Evolutionary conservation across 2,888 invertebrate genomes (phyloP).

Genomic region (Nezara viridula): DNA sequence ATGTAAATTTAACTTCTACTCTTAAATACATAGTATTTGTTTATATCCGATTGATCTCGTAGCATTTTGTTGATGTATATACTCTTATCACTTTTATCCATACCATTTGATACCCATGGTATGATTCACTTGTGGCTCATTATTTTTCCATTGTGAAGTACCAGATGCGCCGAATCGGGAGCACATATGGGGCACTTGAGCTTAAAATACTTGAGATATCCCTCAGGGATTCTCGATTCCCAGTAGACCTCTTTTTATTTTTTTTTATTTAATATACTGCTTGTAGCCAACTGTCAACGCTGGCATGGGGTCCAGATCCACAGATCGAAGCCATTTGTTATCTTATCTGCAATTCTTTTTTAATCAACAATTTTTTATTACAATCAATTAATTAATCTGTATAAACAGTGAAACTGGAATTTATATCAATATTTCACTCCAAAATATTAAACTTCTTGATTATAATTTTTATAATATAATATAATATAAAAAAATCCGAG

Average conservation of each 20-base stretch:
- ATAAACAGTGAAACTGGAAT: no score
- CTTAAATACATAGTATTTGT: no score
- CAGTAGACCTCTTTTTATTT: background rate
- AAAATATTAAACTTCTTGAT: no score
- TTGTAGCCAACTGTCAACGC: conserved; percentile 36
- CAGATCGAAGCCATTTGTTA: background rate
- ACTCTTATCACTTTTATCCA: background rate
- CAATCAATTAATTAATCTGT: no score
- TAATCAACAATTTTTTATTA: no score
- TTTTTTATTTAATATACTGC: conserved; percentile 40
- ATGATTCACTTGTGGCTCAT: background rate
- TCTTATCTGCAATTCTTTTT: background rate
- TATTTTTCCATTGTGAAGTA: conserved; percentile 34
- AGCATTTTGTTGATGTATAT: background rate
- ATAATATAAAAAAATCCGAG: no score
- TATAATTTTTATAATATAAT: no score
- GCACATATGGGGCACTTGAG: conserved; percentile 55
- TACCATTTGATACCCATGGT: background rate
- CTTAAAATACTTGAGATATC: conserved; percentile 53
- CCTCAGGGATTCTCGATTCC: conserved; percentile 18
- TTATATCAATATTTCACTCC: no score
- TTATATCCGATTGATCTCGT: background rate
- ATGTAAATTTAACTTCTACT: no score
- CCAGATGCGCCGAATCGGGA: conserved; percentile 51
- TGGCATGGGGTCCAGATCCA: background rate